Evolutionary conservation across 2,113 vertebrate species (phyloP), one percentile per base, ranked within the genome.

Genomic region (Rhea pennata): DNA sequence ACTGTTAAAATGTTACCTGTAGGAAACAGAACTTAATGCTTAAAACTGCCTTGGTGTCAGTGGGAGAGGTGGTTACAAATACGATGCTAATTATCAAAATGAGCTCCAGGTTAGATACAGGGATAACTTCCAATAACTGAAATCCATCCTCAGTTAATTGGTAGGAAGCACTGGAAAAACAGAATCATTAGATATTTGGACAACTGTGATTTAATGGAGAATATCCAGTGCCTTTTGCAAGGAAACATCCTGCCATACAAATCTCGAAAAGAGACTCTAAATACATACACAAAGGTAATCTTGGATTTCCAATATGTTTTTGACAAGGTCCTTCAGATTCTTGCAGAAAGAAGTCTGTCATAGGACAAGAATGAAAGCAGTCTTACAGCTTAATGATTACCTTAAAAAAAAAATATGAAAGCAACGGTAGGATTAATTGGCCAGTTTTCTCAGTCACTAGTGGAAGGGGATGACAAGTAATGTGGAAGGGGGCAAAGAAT

Each of bases 381-480:
- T 51, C 17, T 84, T 33, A 69, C 0, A 1, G 76, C 77, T 21
- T 39, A 56, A 73, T 27, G 16, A 46, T 15, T 0, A 4, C 31
- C 72, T 77, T 69, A 73, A 1, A 1, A 67, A 67, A 77, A 73
- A 84, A 10, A 31, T 8, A 59, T 19, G 10, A 61, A 69, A 72
- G 15, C n/a, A 71, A 10, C 4, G 21, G 61, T 8, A 59, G 6
- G 22, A 70, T 6, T 19, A 66, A 51, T 13, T 9, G 20, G 73
- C 11, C 0, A 0, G 13, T 61, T 87, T 95, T 44, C 9, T n/a
- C 17, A 40, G 46, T 6, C 9, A 2, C 11, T 59, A 86, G 21
- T 42, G 12, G 84, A 86, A 93, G 17, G 5, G 53, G 39, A 77
- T 33, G 15, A 31, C 33, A 80, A 75, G 9, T 46, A 69, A 51